phyloP scores from a whole-genome alignment of 2,888 invertebrate genomes.

The Dermolepida albohirtum region DNA sequence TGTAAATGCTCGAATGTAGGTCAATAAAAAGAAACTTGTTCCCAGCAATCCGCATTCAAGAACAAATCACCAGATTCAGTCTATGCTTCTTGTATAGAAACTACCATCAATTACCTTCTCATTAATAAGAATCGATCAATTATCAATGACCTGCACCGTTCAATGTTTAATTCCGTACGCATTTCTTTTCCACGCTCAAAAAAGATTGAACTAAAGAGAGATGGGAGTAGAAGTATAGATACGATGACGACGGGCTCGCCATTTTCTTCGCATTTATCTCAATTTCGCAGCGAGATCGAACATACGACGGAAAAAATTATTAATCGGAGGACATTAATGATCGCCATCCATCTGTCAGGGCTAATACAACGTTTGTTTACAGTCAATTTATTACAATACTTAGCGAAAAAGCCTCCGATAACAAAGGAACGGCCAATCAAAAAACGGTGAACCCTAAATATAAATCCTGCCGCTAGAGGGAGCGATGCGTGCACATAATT shows the following conservation, averaged over 20 bases:
- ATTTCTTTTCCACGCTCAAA: conserved; percentile 2
- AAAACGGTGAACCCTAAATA: conserved; percentile 49
- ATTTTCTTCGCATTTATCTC: conserved; percentile 40
- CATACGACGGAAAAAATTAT: conserved; percentile 38
- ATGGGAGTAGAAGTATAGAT: neutral
- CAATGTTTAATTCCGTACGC: conserved; percentile 13
- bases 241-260: conserved; percentile 27
- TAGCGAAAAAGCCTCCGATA: conserved; percentile 36
- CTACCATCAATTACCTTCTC: conserved; percentile 30
- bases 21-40: no score
- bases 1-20: no score
- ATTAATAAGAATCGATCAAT: conserved; percentile 35
- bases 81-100: no score
- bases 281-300: conserved; percentile 39
- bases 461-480: conserved; percentile 43
- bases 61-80: no score
- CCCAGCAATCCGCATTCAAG: no score
- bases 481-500: conserved; percentile 50
- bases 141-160: conserved; percentile 27
- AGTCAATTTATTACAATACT: conserved; percentile 40
- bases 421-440: conserved; percentile 40
- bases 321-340: conserved; percentile 39
- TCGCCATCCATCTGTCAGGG: conserved; percentile 38
- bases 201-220: conserved; percentile 3
- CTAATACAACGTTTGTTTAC: conserved; percentile 41